Percentiles rank a stretch among this genome's conserved stretches.
Conservation (phyloP, 2,113 vertebrate genomes). For the Amphiprion ocellaris region DNA sequence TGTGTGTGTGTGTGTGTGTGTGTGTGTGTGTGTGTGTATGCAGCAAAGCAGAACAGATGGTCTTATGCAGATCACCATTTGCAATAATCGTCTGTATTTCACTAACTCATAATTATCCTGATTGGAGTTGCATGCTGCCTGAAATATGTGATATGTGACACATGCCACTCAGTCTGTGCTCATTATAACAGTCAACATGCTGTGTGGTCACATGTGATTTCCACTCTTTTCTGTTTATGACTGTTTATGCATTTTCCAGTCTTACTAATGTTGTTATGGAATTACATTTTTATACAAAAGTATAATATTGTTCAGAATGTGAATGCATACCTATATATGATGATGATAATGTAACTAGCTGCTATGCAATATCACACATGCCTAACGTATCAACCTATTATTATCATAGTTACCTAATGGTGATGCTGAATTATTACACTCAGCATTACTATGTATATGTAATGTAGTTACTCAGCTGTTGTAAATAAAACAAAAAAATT, state of each 20-base stretch:
- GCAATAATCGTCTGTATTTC: slow-evolving; percentile 68
- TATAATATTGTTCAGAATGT: neutral
- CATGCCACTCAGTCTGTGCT: slow-evolving; percentile 41
- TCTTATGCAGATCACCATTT: slow-evolving; percentile 60
- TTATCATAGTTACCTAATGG: too few species aligned
- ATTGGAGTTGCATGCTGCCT: slow-evolving; percentile 59
- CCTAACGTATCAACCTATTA: too few species aligned
- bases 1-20: slow-evolving; percentile 14
- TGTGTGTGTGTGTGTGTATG: slow-evolving; percentile 24
- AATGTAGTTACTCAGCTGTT: neutral
- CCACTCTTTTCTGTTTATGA: neutral
- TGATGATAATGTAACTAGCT: too few species aligned
- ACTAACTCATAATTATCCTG: slow-evolving; percentile 74
- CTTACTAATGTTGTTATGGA: too few species aligned
- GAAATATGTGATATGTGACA: slow-evolving; percentile 58
- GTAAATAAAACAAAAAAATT: neutral
- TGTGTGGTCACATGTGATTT: slow-evolving; percentile 1
- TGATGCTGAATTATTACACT: too few species aligned
- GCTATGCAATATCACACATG: too few species aligned
- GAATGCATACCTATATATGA: too few species aligned
- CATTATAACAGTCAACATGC: slow-evolving; percentile 12
- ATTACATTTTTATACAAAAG: too few species aligned
- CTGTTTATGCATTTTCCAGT: neutral
- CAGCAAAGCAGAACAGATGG: slow-evolving; percentile 69
- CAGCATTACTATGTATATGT: too few species aligned